Evolutionary conservation across 2,888 invertebrate species (phyloP), one percentile per base, ranked within the genome.

Genomic region (Melanchra persicariae): DNA sequence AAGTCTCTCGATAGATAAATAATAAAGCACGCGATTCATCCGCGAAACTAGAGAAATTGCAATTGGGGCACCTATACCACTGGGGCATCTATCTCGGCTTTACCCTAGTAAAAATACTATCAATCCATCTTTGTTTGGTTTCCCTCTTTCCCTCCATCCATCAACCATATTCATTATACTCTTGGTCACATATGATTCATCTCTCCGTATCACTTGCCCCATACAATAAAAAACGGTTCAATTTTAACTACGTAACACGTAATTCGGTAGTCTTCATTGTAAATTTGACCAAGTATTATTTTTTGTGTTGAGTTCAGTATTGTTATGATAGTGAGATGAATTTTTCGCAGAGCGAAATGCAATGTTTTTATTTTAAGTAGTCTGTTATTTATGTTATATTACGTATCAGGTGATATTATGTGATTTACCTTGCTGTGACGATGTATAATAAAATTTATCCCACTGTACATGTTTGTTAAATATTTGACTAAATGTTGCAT

Each of bases 401-500:
- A 87, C 82, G 92, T 94, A 93, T 93, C 90, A 84, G 80, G 87
- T 87, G 93, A 93, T 94, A 94, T 93, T 78, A 90, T 92, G 95
- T 95, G 95, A 95, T 95, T 82, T 93, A 88, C 89, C 90, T 94
- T 94, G 94, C 95, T 95, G 95, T 95, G 95, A 95, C 92, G 49
- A 89, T 90, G 77, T 91, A 86, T 89, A 74, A 73, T 77, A 77
- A 74, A 79, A 67, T 68, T 83, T 87, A 83, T 85, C 78, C 73
- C 78, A 55, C 30, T 79, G 17, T 68, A 65, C 64, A 74, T 79
- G 69, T 76, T 58, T 76, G 61, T 82, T 77, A 61, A 82, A 71
- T 79, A 59, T 82, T 69, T 79, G 73, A 64, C 61, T 63, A 59
- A 58, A 68, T 73, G 73, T 82, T 82, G 52, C 55, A 68, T 68